Evolutionary conservation across 2,797 vertebrate genomes (phyloP), one percentile per base, ranked within the genome.

Genomic region (Emydoidea blandingii): DNA sequence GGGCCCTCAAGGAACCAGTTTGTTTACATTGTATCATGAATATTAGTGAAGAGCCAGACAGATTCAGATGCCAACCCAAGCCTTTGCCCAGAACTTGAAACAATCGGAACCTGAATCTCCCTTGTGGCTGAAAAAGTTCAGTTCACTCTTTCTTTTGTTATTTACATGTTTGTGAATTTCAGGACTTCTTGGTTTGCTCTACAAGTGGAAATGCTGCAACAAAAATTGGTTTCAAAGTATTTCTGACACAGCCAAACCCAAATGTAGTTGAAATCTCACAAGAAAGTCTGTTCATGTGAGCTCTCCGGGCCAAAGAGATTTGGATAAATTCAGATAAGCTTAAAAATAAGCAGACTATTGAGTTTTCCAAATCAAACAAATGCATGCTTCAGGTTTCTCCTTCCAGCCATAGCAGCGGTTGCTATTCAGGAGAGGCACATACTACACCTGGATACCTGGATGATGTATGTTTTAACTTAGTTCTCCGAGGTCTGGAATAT

Each of bases 401-500:
- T 93, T 82, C 27, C 31, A 2, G 53, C 47, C 53, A 74, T 23
- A 74, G 37, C 19, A 74, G 18, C 41, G 12, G 10, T 56, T 50
- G 9, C 25, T 53, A 4, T 27, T 80, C 0, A 0, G 31, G 15
- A 59, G 14, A 2, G 23, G 37, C 78, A 87, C 86, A 88, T 15
- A 49, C 0, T 0, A 72, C 78, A 79, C 5, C 3, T 52, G 49
- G 91, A 85, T 85, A 94, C 84, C 88, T 92, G 78, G 72, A 34
- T 85, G 31, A 44, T 12, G 7, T 12, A 5, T 6, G 10, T 92
- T 96, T 97, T 90, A 94, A 81, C 21, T 91, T 44, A 1, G 5
- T 56, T 92, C n/a, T 90, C 31, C 31, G 4, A 21, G 12, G 54
- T 91, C 89, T 93, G 92, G 80, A 95, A 95, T 54, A 37, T 29